Conservation (phyloP, 2,888 invertebrate genomes). For the Trimorus sp. region DNA sequence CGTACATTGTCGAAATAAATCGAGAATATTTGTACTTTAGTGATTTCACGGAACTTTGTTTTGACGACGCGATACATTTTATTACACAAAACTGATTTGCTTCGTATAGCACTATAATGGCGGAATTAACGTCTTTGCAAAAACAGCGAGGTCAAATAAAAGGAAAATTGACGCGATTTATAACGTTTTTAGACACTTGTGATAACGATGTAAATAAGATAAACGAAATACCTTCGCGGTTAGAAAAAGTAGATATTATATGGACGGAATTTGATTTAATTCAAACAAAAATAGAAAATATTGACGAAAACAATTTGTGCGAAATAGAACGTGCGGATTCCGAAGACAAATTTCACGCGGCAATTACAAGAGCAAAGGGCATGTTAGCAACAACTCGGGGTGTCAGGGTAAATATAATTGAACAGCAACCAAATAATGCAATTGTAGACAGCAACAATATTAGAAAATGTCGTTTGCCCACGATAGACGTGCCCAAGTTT, state of each 20-base stretch:
- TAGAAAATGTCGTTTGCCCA: slow-evolving; percentile 15
- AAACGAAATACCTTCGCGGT: background rate
- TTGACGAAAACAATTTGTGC: background rate
- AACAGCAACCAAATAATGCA: background rate
- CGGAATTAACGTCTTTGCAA: slow-evolving; percentile 2
- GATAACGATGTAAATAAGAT: background rate
- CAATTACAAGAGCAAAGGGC: background rate
- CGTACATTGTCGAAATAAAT: background rate
- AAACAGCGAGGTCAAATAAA: background rate
- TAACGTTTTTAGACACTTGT: background rate
- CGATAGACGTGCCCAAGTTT: slow-evolving; percentile 9
- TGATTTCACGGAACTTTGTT: background rate
- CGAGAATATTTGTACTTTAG: background rate
- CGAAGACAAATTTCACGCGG: background rate
- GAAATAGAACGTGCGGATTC: background rate
- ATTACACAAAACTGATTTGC: background rate
- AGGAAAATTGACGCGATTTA: slow-evolving; percentile 2
- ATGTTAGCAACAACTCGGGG: background rate
- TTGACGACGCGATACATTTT: background rate
- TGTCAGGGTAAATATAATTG: background rate
- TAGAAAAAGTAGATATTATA: background rate
- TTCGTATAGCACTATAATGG: slow-evolving; percentile 1
- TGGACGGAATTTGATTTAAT: background rate
- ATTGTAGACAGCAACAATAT: too few species aligned
- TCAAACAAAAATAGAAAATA: background rate